Conservation (phyloP, 2,888 invertebrate species). For the Magallana nippona region DNA sequence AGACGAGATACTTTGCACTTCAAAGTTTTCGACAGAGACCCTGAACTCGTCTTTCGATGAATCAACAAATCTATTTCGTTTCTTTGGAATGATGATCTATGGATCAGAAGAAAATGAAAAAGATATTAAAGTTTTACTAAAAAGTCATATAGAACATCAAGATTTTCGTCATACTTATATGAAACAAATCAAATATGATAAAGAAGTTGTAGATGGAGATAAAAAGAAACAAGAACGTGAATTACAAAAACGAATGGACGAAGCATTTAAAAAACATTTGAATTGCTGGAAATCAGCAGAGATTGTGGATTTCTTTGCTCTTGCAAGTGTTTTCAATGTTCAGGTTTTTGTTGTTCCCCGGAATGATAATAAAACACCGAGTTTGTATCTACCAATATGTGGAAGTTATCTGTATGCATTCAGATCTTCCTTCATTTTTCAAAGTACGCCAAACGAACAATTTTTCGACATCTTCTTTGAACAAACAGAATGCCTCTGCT, state of each 20-base stretch:
- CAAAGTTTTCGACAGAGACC: no score
- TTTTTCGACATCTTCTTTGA: no score
- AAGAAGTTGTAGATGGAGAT: not conserved
- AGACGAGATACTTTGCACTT: not conserved
- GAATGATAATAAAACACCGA: not conserved
- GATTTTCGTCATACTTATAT: not conserved
- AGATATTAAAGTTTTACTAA: not conserved
- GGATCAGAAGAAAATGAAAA: not conserved
- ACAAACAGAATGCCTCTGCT: no score
- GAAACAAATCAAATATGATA: not conserved
- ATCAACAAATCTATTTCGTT: not conserved
- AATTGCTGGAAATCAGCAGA: not conserved
- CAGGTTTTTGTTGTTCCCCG: not conserved
- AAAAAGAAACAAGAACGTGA: not conserved
- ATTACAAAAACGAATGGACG: not conserved
- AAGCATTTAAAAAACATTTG: not conserved
- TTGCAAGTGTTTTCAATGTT: conserved; percentile 12
- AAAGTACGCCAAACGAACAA: no score
- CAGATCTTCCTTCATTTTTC: no score
- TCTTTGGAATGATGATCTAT: not conserved
- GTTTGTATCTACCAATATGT: not conserved
- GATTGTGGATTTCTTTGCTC: not conserved
- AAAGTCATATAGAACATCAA: not conserved
- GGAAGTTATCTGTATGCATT: not conserved
- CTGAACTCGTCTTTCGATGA: not conserved